Percentiles rank a stretch among this genome's conserved stretches.
Conservation (phyloP, 1,140 invertebrate species). For the Camponotus pennsylvanicus region DNA sequence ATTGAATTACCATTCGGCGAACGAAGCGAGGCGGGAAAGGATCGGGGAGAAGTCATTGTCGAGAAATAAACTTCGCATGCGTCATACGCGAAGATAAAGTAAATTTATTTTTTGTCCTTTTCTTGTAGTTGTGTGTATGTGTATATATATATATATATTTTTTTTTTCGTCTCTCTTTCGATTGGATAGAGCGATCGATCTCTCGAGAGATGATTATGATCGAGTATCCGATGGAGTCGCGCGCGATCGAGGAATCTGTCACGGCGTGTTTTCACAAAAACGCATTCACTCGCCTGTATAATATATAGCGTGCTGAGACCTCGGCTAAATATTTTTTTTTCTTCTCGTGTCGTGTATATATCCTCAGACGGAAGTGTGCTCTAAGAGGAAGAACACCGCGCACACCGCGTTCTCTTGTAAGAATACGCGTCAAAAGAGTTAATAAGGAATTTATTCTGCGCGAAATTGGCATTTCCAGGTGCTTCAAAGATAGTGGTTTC, state of each 20-base stretch:
- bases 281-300: no score
- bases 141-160: neutral
- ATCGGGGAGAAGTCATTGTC: neutral
- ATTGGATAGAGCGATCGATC: no score
- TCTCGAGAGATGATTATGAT: neutral
- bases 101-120: conserved; percentile 45
- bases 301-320: no score
- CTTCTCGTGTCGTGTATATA: neutral
- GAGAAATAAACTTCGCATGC: no score
- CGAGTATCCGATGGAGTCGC: no score
- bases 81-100: conserved; percentile 53
- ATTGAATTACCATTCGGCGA: neutral
- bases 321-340: no score
- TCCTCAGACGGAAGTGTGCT: neutral
- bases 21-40: neutral
- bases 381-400: neutral
- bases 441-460: neutral
- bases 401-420: neutral
- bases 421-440: neutral
- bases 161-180: neutral
- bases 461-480: neutral
- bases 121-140: neutral
- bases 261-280: no score
- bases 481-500: neutral
- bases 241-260: no score